These are phyloP conservation scores for Philaethria dido DNA, from an alignment of 2,888 invertebrate genomes.

Conservation along the genomic window DNA sequence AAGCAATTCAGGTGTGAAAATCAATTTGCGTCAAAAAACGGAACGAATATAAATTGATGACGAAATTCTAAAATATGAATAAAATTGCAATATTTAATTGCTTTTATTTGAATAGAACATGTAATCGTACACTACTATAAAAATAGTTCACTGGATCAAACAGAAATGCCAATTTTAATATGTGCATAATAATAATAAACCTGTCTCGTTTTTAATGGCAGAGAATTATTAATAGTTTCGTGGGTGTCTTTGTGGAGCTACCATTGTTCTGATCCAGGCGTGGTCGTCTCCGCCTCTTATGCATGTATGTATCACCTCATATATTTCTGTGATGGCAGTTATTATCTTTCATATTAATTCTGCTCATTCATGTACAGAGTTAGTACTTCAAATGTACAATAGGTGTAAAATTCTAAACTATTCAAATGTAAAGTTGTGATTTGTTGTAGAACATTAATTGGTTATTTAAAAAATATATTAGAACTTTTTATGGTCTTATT, in stretches of 20 bases:
- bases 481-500: background rate
- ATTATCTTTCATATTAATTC: background rate
- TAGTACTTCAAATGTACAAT: background rate
- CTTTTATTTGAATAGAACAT: slow-evolving; percentile 10
- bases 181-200: slow-evolving; percentile 13
- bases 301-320: slow-evolving; percentile 25
- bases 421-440: background rate
- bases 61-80: background rate
- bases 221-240: slow-evolving; percentile 22
- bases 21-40: background rate
- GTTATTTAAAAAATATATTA: background rate
- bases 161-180: slow-evolving; percentile 17
- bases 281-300: slow-evolving; percentile 29
- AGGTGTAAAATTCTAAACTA: background rate
- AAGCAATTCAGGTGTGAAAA: background rate
- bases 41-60: background rate
- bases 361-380: background rate
- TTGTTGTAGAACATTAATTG: no score
- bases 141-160: slow-evolving; percentile 1
- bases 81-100: slow-evolving; percentile 5
- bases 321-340: slow-evolving; percentile 5
- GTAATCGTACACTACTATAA: background rate
- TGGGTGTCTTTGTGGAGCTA: slow-evolving; percentile 24
- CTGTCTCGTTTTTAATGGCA: background rate
- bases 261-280: slow-evolving; percentile 32